Evolutionary conservation across 2,113 vertebrate species (phyloP).

Genomic region (Oophaga pumilio): DNA sequence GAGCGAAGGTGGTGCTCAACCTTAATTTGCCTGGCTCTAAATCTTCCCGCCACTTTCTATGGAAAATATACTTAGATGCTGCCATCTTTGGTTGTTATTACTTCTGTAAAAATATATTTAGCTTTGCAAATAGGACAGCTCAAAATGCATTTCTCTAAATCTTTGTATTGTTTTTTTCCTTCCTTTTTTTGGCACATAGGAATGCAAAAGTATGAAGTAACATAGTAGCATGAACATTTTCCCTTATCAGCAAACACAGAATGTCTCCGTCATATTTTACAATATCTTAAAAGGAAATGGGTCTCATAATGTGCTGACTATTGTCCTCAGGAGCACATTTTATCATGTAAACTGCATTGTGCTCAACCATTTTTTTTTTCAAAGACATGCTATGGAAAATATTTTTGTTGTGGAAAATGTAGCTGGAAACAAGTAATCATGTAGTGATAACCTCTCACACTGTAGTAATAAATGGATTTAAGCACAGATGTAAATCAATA

Average conservation of each 20-base stretch:
- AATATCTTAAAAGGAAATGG: slow-evolving; percentile 11
- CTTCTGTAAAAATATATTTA: not conserved
- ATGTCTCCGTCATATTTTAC: slow-evolving; percentile 8
- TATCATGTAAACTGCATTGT: not conserved
- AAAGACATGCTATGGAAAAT: slow-evolving; percentile 44
- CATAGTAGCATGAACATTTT: not conserved
- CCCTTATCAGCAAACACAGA: slow-evolving; percentile 19
- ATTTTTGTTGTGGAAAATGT: slow-evolving; percentile 14
- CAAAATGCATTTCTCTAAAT: not conserved
- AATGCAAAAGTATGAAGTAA: not conserved
- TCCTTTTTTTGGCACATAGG: not conserved
- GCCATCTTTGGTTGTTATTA: not conserved
- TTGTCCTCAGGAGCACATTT: slow-evolving; percentile 9
- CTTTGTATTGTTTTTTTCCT: not conserved
- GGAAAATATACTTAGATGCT: not conserved
- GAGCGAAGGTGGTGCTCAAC: not conserved
- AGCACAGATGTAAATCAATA: slow-evolving; percentile 18
- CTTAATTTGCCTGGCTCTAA: not conserved
- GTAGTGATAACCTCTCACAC: slow-evolving; percentile 5
- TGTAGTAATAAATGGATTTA: slow-evolving; percentile 27
- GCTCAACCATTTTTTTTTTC: not conserved
- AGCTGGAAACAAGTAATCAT: slow-evolving; percentile 21
- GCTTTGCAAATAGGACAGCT: not conserved
- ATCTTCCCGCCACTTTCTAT: not conserved
- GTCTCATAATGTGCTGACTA: slow-evolving; percentile 30